Percentiles rank a stretch among this genome's conserved stretches.
Conservation (phyloP, 2,113 vertebrate species). For the Zapus hudsonius region DNA sequence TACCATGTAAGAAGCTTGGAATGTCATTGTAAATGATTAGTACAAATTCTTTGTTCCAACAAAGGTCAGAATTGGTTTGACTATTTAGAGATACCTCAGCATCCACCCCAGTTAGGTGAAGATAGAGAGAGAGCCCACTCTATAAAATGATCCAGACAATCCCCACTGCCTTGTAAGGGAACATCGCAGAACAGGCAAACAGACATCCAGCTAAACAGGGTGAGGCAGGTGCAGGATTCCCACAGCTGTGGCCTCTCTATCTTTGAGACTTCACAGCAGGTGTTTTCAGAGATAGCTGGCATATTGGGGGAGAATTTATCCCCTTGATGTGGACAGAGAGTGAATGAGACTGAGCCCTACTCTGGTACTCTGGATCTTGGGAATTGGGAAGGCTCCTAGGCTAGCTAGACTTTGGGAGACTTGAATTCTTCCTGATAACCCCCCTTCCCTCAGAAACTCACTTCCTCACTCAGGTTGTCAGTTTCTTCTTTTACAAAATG, state of each 20-base stretch:
- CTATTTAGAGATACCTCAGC: background rate
- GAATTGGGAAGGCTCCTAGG: background rate
- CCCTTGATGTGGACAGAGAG: background rate
- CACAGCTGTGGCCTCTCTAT: background rate
- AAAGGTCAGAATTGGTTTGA: background rate
- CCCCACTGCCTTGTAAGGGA: background rate
- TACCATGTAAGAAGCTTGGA: background rate
- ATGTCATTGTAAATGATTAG: background rate
- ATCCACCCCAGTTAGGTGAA: background rate
- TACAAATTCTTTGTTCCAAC: background rate
- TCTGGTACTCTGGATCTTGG: background rate
- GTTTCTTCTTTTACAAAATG: slow-evolving; percentile 38
- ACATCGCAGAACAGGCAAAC: background rate
- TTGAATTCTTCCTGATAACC: background rate
- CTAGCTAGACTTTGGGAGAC: background rate
- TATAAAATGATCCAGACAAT: background rate
- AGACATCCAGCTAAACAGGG: background rate
- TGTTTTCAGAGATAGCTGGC: background rate
- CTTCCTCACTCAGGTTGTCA: background rate
- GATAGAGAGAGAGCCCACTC: background rate
- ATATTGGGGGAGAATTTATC: background rate
- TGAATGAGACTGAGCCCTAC: background rate
- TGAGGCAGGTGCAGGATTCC: background rate
- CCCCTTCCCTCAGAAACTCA: background rate
- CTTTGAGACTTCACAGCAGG: background rate